phyloP scores from a whole-genome alignment of 2,888 invertebrate genomes.

The Papilio demoleus region DNA sequence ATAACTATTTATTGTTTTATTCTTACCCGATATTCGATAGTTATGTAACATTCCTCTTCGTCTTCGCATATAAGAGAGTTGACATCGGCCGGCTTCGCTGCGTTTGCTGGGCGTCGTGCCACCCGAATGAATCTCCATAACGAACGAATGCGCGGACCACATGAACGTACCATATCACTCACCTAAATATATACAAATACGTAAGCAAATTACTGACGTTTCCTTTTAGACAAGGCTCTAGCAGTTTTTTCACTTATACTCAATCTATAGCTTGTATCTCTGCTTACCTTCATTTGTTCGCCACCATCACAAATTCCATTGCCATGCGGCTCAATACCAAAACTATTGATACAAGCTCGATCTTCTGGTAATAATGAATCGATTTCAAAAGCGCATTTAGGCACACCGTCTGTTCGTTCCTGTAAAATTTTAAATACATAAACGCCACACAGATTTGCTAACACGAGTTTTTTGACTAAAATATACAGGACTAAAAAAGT shows the following conservation, averaged over 20 bases:
- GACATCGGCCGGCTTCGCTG: slow-evolving; percentile 74
- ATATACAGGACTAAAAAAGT: too few species aligned
- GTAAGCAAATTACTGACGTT: neutral
- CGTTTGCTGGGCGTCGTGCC: slow-evolving; percentile 63
- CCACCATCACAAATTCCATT: slow-evolving; percentile 69
- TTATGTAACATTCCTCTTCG: slow-evolving; percentile 74
- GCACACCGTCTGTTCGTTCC: slow-evolving; percentile 70
- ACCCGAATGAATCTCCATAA: slow-evolving; percentile 75
- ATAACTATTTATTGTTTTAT: neutral
- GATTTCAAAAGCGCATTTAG: slow-evolving; percentile 76
- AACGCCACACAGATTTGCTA: neutral
- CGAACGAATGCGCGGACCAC: slow-evolving; percentile 74
- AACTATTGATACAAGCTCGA: slow-evolving; percentile 73
- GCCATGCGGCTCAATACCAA: slow-evolving; percentile 67
- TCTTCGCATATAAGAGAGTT: slow-evolving; percentile 77
- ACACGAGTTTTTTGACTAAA: too few species aligned
- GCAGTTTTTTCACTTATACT: too few species aligned
- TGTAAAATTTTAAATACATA: slow-evolving; percentile 45
- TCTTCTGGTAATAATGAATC: slow-evolving; percentile 73
- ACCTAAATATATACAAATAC: slow-evolving; percentile 54
- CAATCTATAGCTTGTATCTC: too few species aligned
- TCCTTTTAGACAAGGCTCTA: neutral
- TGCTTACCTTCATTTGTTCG: slow-evolving; percentile 79
- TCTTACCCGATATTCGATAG: slow-evolving; percentile 74
- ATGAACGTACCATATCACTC: slow-evolving; percentile 65